Base-by-base conservation (phyloP, 2,113 vertebrate genomes). In the Takifugu bimaculatus region DNA sequence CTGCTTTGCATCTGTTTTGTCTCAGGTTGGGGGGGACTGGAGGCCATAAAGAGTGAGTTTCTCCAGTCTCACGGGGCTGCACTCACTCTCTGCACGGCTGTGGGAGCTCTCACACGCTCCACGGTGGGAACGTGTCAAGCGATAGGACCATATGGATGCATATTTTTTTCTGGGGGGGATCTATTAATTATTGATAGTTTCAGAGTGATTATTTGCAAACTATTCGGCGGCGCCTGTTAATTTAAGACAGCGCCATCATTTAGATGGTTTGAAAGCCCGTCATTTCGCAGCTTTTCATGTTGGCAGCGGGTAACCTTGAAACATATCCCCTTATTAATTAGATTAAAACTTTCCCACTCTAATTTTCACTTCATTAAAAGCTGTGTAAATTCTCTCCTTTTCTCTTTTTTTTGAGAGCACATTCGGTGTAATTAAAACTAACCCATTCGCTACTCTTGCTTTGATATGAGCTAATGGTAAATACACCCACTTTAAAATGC, bases 161-260 rank as follows among this genome's bases (percentile, higher is more conserved):
- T 71, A 15, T 68, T 67, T 78, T 52, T 72, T 62, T 71, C 63
- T 56, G 80, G 67, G 7, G 2, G 7, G 35, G 63, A 85, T 77
- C 56, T 84, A 84, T 89, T 85, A 88, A 90, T 90, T 87, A 89
- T 88, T 89, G 78, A 73, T 66, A 67, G 63, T 15, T 45, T 14
- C 44, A 65, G 78, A 74, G 60, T 74, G 62, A 82, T 70, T 74
- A 72, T 70, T 68, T 71, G 54, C 70, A 81, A 81, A 80, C 64
- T 68, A 61, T 67, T 71, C 68, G 62, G 74, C 60, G 78, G 65
- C 70, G 74, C 49, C 55, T 75, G 57, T 61, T 64, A 68, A 82
- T 85, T 82, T 84, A 78, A 84, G 68, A 74, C 47, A 50, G 63
- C 55, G 25, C 61, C 54, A 27, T 75, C 75, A 72, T 79, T 77